These are phyloP conservation scores for Malurus splendens DNA, from an alignment of 2,797 vertebrate species.

Conservation along the genomic window DNA sequence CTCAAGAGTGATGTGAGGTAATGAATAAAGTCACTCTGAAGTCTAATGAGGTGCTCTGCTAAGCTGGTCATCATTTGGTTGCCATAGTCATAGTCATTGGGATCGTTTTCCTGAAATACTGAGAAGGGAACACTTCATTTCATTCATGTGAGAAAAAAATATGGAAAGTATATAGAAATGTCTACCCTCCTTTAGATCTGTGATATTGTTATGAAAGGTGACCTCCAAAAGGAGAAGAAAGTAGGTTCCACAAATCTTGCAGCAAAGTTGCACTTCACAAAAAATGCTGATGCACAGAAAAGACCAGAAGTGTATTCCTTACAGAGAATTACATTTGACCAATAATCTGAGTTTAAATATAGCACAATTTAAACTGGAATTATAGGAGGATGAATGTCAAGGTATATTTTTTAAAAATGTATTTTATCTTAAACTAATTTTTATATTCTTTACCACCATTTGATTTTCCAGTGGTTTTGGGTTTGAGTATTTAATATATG, in stretches of 20 bases:
- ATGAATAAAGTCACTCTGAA: not conserved
- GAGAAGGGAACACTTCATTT: not conserved
- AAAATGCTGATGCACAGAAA: not conserved
- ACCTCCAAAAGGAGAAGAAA: not conserved
- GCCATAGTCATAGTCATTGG: not conserved
- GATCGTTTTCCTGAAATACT: not conserved
- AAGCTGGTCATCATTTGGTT: not conserved
- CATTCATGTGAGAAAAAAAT: not conserved
- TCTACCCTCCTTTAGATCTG: not conserved
- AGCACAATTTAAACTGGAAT: not conserved
- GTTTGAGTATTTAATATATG: not conserved
- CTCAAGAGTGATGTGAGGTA: not conserved
- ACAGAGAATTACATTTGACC: not conserved
- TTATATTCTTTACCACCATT: not conserved
- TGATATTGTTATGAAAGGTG: not conserved
- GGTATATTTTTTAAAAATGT: not conserved
- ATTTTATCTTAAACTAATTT: not conserved
- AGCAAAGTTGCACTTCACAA: not conserved
- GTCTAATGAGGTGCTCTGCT: not conserved
- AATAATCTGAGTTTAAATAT: not conserved
- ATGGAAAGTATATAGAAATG: not conserved
- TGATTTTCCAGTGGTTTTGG: not conserved
- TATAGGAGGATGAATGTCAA: not conserved
- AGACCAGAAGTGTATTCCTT: not conserved
- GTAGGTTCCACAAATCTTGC: not conserved